Evolutionary conservation across 2,113 vertebrate genomes (phyloP).

Genomic region (Limanda limanda): DNA sequence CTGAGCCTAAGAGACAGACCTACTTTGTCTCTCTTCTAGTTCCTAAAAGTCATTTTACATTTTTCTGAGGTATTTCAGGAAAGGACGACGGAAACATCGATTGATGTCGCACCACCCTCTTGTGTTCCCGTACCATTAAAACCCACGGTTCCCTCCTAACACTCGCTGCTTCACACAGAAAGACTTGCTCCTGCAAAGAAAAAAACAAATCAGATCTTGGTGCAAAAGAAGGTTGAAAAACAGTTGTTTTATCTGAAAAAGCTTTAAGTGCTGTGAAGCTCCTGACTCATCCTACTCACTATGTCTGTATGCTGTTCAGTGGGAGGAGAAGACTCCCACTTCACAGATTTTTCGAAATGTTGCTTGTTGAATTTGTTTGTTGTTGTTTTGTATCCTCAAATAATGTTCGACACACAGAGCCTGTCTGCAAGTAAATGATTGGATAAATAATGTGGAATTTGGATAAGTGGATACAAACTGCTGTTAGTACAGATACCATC

Average conservation of each 20-base stretch:
- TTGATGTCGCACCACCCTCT: slow-evolving; percentile 26
- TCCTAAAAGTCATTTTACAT: slow-evolving; percentile 33
- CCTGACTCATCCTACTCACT: slow-evolving; percentile 35
- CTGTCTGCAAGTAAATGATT: slow-evolving; percentile 17
- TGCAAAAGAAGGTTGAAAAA: slow-evolving; percentile 31
- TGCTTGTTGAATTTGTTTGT: slow-evolving; percentile 34
- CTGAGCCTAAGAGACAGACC: neutral
- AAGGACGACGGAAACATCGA: slow-evolving; percentile 20
- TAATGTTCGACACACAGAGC: slow-evolving; percentile 8
- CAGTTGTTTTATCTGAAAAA: slow-evolving; percentile 35
- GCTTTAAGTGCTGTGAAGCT: slow-evolving; percentile 36
- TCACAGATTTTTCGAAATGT: slow-evolving; percentile 32
- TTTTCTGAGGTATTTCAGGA: slow-evolving; percentile 49
- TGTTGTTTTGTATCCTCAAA: slow-evolving; percentile 23
- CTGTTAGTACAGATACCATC: neutral
- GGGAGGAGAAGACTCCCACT: slow-evolving; percentile 25
- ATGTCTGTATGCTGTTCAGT: slow-evolving; percentile 39
- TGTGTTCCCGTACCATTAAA: slow-evolving; percentile 39
- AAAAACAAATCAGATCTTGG: slow-evolving; percentile 14
- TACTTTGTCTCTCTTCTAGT: slow-evolving; percentile 17
- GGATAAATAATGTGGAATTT: neutral
- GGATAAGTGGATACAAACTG: slow-evolving; percentile 4
- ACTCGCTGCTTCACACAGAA: slow-evolving; percentile 2
- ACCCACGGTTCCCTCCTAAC: slow-evolving; percentile 18
- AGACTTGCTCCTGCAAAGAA: neutral